These are phyloP conservation scores for Myotis lucifugus DNA, from an alignment of 2,113 vertebrate genomes.

Conservation along the genomic window DNA sequence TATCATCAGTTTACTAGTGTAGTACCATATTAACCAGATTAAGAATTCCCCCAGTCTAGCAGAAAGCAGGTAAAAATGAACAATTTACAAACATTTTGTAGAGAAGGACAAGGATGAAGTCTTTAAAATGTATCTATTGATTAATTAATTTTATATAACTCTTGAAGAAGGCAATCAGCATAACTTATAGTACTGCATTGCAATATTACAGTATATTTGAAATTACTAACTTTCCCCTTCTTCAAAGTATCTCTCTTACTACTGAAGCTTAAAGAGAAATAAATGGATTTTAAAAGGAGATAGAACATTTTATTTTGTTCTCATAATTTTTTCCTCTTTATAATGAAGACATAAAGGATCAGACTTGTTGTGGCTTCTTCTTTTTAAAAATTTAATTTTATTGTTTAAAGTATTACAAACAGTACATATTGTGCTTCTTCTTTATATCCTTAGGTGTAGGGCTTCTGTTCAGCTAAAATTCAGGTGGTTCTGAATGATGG, in stretches of 20 bases:
- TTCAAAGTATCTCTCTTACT: not conserved
- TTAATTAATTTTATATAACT: conserved; percentile 26
- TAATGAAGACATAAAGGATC: not conserved
- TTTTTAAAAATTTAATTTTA: not conserved
- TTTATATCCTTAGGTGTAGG: not conserved
- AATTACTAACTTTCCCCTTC: not conserved
- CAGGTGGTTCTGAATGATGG: not conserved
- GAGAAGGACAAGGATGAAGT: not conserved
- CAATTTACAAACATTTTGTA: conserved; percentile 32
- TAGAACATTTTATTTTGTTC: not conserved
- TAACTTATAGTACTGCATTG: not conserved
- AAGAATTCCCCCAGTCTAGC: conserved; percentile 52
- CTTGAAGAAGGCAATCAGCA: not conserved
- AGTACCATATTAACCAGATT: conserved; percentile 50
- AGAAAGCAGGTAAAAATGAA: conserved; percentile 26
- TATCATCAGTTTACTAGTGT: conserved; percentile 56
- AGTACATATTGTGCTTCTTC: not conserved
- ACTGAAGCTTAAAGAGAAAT: not conserved
- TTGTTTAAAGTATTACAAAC: too few relatives aligned
- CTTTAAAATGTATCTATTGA: not conserved
- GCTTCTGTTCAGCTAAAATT: not conserved
- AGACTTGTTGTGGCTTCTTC: not conserved
- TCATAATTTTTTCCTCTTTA: not conserved
- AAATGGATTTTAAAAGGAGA: not conserved
- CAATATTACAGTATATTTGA: conserved; percentile 5